Evolutionary conservation across 1,140 invertebrate species (phyloP).

Genomic region (Zeugodacus cucurbitae): DNA sequence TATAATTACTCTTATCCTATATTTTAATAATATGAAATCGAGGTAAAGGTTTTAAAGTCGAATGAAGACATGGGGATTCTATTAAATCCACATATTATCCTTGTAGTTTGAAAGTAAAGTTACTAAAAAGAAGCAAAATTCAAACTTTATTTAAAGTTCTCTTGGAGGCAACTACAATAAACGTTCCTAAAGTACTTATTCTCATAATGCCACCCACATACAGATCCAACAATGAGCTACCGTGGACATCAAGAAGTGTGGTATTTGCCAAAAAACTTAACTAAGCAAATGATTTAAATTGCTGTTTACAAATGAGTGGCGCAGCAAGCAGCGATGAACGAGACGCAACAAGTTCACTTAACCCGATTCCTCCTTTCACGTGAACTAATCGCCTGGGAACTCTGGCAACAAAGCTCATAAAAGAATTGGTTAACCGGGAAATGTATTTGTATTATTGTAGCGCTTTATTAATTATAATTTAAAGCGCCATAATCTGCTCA

Average conservation of each 20-base stretch:
- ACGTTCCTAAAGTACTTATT: background rate
- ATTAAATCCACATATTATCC: no score
- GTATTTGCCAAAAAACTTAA: background rate
- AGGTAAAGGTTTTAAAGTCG: no score
- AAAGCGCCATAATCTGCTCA: background rate
- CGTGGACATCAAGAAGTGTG: background rate
- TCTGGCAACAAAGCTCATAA: background rate
- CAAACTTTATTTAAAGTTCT: no score
- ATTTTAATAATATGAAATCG: no score
- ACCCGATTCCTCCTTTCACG: background rate
- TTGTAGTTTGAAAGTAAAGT: no score
- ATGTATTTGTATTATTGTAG: background rate
- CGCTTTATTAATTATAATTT: constrained; percentile 7
- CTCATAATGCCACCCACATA: background rate
- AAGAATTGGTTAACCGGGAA: background rate
- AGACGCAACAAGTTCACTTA: background rate
- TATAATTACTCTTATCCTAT: no score
- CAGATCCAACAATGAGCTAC: no score
- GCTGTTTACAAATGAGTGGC: background rate
- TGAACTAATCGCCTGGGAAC: background rate
- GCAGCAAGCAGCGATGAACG: background rate
- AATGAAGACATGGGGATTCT: no score
- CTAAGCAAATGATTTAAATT: background rate
- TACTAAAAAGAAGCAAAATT: no score
- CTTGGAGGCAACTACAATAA: no score